Percentiles rank a stretch among this genome's conserved stretches.
These are phyloP conservation scores for Xenopus borealis DNA, from an alignment of 2,113 vertebrate species.

Conservation along the genomic window DNA sequence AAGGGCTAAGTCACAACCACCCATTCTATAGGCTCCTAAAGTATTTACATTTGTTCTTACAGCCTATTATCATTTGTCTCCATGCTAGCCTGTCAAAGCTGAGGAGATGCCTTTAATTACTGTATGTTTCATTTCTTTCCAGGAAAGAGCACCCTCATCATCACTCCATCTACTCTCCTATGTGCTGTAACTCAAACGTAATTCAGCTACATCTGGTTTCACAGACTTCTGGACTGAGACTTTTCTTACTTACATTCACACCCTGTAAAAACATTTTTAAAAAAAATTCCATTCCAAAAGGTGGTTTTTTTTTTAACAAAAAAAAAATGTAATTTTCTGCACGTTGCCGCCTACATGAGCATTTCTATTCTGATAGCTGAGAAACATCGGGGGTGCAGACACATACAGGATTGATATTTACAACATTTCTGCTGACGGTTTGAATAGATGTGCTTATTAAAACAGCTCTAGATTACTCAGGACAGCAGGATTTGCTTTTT, in stretches of 20 bases:
- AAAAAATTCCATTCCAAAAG: background rate
- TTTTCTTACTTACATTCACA: background rate
- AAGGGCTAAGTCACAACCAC: background rate
- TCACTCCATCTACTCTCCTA: background rate
- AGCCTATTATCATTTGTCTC: background rate
- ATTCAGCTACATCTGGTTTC: background rate
- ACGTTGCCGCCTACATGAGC: background rate
- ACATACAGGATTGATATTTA: conserved; percentile 7
- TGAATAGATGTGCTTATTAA: background rate
- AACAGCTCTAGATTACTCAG: background rate
- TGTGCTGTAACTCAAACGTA: background rate
- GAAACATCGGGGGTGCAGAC: background rate
- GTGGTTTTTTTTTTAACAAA: background rate
- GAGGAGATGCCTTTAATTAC: conserved; percentile 1
- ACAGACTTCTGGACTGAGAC: background rate
- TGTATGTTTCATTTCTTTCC: background rate
- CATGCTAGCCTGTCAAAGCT: background rate
- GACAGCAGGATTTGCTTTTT: too few relatives aligned
- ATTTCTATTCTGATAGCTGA: conserved; percentile 5
- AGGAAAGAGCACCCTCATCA: conserved; percentile 7
- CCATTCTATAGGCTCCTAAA: background rate
- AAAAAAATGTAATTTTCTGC: background rate
- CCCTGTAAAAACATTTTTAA: background rate
- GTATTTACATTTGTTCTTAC: background rate
- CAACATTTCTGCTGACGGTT: background rate